Conservation (phyloP, 2,797 vertebrate species). For the Thunnus albacares region DNA sequence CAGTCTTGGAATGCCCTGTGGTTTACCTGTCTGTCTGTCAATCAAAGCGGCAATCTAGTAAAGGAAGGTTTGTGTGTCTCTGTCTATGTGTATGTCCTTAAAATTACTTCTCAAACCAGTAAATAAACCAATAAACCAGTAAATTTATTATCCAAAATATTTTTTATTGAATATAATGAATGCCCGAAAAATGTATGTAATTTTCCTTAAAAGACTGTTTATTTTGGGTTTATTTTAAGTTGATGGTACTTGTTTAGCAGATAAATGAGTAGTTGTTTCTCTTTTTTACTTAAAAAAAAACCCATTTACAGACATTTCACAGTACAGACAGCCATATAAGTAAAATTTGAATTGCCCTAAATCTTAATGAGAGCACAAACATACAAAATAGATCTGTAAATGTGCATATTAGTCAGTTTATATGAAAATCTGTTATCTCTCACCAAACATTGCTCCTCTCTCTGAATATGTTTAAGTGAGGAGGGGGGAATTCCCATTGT, state of each 20-base stretch:
- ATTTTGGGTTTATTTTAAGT: not conserved
- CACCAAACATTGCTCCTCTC: conserved; percentile 14
- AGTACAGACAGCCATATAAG: not conserved
- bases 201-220: not conserved
- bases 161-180: not conserved
- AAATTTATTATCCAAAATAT: conserved; percentile 2
- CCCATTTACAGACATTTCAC: not conserved
- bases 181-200: not conserved
- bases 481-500: conserved; percentile 36
- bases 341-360: not conserved
- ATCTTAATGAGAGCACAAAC: not conserved
- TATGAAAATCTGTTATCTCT: conserved; percentile 25
- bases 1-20: conserved; percentile 79
- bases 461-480: conserved; percentile 19
- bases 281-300: not conserved
- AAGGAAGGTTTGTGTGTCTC: conserved; percentile 42
- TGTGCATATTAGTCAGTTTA: not conserved
- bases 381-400: conserved; percentile 2
- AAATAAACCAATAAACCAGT: conserved; percentile 26
- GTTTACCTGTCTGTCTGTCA: conserved; percentile 86
- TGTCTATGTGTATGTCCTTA: conserved; percentile 42
- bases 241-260: not conserved
- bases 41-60: conserved; percentile 75
- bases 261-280: not conserved
- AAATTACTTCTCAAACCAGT: conserved; percentile 29